Evolutionary conservation across 2,888 invertebrate species (phyloP).

Genomic region (Zygogramma bicolorata): DNA sequence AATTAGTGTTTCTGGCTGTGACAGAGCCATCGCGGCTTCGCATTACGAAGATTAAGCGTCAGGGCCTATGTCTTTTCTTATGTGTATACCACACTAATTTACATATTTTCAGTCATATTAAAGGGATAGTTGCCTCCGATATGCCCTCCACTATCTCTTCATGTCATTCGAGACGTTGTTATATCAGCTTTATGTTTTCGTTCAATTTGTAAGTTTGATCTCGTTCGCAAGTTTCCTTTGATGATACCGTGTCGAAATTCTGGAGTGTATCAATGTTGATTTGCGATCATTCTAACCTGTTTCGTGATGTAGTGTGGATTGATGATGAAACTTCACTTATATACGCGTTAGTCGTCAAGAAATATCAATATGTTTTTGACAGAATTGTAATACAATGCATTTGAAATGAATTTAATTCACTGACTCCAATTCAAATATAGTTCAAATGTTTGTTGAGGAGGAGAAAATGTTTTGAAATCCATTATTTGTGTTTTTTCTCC

Average conservation of each 20-base stretch:
- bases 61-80: constrained; percentile 43
- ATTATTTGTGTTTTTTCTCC: too few species aligned
- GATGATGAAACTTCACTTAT: background rate
- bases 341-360: too few species aligned
- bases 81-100: constrained; percentile 42
- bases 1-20: constrained; percentile 49
- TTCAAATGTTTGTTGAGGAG: too few species aligned
- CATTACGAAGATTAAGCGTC: constrained; percentile 47
- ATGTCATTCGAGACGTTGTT: constrained; percentile 24
- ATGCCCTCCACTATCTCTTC: constrained; percentile 10
- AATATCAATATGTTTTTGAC: too few species aligned
- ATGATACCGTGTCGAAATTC: background rate
- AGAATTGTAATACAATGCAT: too few species aligned
- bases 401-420: too few species aligned
- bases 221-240: background rate
- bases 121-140: constrained; percentile 33
- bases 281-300: background rate
- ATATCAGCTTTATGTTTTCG: constrained; percentile 26
- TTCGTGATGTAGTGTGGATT: background rate
- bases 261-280: background rate
- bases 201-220: constrained; percentile 28
- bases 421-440: too few species aligned
- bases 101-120: constrained; percentile 40
- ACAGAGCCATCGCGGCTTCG: constrained; percentile 42
- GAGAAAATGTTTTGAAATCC: too few species aligned